A percentile compares a stretch with the other conserved stretches of the same genome.
These are phyloP conservation scores for Crax fasciolata DNA, from an alignment of 2,797 vertebrate species.

Conservation along the genomic window DNA sequence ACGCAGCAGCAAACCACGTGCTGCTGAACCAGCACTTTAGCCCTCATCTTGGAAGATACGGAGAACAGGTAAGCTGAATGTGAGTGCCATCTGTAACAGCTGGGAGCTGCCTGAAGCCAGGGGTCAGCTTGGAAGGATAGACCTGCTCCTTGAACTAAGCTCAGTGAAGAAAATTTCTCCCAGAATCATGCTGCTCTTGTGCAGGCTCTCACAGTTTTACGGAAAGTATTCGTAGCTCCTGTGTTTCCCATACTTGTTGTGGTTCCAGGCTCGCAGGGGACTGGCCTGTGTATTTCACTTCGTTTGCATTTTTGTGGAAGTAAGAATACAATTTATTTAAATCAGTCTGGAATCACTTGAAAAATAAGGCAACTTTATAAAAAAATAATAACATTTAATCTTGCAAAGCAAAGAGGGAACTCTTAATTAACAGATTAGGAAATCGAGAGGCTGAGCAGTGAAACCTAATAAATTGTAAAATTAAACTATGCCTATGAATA, in stretches of 20 bases:
- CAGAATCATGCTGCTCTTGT: background rate
- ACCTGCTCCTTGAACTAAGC: background rate
- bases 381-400: background rate
- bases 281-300: background rate
- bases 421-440: background rate
- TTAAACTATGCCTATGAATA: background rate
- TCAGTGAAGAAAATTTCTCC: background rate
- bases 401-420: background rate
- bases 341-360: background rate
- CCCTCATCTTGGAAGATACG: background rate
- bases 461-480: background rate
- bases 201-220: background rate
- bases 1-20: rapidly evolving
- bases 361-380: background rate
- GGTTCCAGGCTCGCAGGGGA: background rate
- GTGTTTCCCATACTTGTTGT: background rate
- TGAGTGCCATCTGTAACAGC: background rate
- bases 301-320: background rate
- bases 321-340: background rate
- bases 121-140: background rate
- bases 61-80: background rate
- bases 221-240: background rate
- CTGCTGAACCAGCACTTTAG: background rate
- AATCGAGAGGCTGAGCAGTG: background rate
- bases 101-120: background rate